A percentile compares a stretch with the other conserved stretches of the same genome.
Conservation (phyloP, 2,888 invertebrate genomes). For the Thera obeliscata region DNA sequence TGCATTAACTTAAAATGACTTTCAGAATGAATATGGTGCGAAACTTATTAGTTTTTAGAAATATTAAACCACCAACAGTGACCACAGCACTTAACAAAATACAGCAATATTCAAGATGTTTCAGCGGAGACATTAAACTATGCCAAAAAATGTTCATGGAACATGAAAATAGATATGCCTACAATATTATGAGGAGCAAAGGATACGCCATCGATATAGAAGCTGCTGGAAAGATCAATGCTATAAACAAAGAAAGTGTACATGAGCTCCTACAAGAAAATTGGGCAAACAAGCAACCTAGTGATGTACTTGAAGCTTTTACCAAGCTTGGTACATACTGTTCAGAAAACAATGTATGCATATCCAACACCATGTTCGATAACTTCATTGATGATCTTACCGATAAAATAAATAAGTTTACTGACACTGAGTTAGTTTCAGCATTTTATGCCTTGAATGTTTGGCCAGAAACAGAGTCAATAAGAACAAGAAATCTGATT, state of each 20-base stretch:
- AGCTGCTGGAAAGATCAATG: conserved; percentile 27
- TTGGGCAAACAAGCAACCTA: conserved; percentile 56
- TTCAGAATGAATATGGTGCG: conserved; percentile 38
- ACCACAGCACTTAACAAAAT: conserved; percentile 32
- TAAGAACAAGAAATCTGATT: conserved; percentile 84
- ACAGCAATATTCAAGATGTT: conserved; percentile 43
- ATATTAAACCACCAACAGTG: conserved; percentile 29
- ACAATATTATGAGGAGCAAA: conserved; percentile 65
- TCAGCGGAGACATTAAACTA: conserved; percentile 52
- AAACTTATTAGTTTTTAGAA: conserved; percentile 34
- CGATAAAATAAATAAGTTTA: conserved; percentile 81
- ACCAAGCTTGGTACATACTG: conserved; percentile 64
- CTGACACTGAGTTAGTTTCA: conserved; percentile 82
- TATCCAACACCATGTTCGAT: conserved; percentile 70
- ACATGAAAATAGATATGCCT: conserved; percentile 75
- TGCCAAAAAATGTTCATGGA: conserved; percentile 67
- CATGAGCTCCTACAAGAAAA: conserved; percentile 54
- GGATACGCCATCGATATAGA: conserved; percentile 60
- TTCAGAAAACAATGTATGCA: conserved; percentile 59
- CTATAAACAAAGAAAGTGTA: conserved; percentile 53
- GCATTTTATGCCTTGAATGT: conserved; percentile 79
- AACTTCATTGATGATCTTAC: conserved; percentile 71
- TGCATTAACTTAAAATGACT: conserved; percentile 7
- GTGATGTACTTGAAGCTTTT: conserved; percentile 63
- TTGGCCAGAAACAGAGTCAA: conserved; percentile 80